phyloP scores from a whole-genome alignment of 2,113 vertebrate species.

The Scartelaos histophorus region DNA sequence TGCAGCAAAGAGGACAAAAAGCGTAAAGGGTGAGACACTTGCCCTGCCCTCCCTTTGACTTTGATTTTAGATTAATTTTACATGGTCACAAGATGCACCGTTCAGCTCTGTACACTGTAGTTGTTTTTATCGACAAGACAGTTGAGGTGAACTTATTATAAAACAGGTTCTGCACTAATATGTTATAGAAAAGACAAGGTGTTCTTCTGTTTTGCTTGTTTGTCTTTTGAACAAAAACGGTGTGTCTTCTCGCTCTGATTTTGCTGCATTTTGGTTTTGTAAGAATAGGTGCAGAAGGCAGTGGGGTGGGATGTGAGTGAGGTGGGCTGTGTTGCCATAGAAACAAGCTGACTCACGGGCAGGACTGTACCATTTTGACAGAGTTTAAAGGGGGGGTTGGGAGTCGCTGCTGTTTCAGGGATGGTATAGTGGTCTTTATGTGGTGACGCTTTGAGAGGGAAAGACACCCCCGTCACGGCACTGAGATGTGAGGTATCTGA shows the following conservation, averaged over 20 bases:
- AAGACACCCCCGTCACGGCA: conserved; percentile 52
- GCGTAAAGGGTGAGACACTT: conserved; percentile 41
- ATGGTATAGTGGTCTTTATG: conserved; percentile 12
- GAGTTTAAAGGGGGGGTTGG: conserved; percentile 62
- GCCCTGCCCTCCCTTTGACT: no score
- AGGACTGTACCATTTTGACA: conserved; percentile 71
- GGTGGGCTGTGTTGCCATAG: conserved; percentile 77
- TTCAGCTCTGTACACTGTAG: conserved; percentile 12
- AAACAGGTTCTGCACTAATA: background rate
- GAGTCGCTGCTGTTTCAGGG: conserved; percentile 42
- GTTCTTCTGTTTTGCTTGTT: background rate
- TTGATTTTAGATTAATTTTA: conserved; percentile 27
- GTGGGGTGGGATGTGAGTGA: conserved; percentile 63
- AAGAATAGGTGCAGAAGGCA: conserved; percentile 46
- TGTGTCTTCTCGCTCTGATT: background rate
- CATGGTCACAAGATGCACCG: conserved; percentile 21
- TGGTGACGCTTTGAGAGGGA: conserved; percentile 18
- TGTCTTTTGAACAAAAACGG: background rate
- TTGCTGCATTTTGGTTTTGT: conserved; percentile 41
- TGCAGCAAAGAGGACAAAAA: conserved; percentile 60
- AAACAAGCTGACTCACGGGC: conserved; percentile 79
- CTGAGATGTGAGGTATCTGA: conserved; percentile 24
- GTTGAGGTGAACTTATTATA: background rate
- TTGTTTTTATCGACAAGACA: background rate
- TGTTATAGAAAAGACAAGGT: background rate